These are phyloP conservation scores for Aspidoscelis tigris DNA, from an alignment of 2,113 vertebrate genomes.

Conservation along the genomic window DNA sequence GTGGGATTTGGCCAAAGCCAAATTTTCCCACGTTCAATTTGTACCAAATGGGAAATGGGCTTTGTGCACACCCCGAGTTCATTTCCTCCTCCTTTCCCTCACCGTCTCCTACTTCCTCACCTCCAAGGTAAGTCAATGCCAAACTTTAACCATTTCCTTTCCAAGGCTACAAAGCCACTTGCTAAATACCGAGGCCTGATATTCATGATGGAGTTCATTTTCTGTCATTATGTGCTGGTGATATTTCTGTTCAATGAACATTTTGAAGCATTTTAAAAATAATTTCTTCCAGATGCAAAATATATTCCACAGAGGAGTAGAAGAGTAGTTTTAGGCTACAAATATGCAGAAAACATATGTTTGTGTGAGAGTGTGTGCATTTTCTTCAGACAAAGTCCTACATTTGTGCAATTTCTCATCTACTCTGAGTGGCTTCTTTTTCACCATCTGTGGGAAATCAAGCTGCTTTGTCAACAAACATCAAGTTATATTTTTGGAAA, in stretches of 20 bases:
- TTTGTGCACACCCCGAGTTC: too few species aligned
- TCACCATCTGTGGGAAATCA: slow-evolving; percentile 41
- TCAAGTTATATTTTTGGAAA: not conserved
- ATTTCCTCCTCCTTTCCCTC: not conserved
- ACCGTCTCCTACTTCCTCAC: not conserved
- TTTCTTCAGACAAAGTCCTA: not conserved
- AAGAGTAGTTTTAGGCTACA: slow-evolving; percentile 28
- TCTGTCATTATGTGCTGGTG: not conserved
- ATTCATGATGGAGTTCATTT: not conserved
- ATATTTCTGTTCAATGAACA: not conserved
- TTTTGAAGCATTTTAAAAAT: not conserved
- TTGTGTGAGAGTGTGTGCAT: slow-evolving; percentile 6
- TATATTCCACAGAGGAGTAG: slow-evolving; percentile 10
- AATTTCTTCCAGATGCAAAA: slow-evolving; percentile 2
- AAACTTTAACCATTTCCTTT: too few species aligned
- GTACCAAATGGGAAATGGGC: too few species aligned
- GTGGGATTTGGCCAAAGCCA: too few species aligned
- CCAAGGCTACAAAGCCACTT: not conserved
- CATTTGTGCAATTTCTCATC: too few species aligned
- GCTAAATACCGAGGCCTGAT: not conserved
- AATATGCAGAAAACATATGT: slow-evolving; percentile 35
- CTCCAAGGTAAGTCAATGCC: not conserved
- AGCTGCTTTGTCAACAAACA: slow-evolving; percentile 46
- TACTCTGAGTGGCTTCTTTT: slow-evolving; percentile 7
- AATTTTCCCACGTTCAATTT: too few species aligned